Evolutionary conservation across 2,797 vertebrate genomes (phyloP), one percentile per base, ranked within the genome.

Genomic region (Moxostoma hubbsi): DNA sequence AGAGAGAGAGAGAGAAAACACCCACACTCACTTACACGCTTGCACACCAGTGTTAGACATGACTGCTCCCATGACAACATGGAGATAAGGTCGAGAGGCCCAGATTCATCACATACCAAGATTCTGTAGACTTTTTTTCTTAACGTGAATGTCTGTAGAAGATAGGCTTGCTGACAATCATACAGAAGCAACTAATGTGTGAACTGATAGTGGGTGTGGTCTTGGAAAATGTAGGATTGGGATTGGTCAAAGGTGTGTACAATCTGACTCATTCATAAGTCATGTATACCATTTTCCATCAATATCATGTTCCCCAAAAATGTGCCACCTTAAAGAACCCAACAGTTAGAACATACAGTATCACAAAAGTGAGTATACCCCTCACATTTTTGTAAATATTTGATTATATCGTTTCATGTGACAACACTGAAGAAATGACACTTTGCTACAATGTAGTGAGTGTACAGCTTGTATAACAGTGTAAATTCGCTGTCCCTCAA

Each of bases 211-310:
- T 59, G 18, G 55, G 66, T 36, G 11, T 49, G 63, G 15, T 49
- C 54, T 58, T 6, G 9, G 57, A 10, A 70, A 43, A 24, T 46
- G 7, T 46, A 8, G 4, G 62, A 13, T 9, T 47, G 15, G 10
- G 49, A 70, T 63, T 45, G 55, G 18, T 12, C 36, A 6, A 1
- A 58, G 46, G 65, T 0, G 49, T 45, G 49, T 5, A 13, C 0
- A 10, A 53, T 24, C 24, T 24, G 24, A 24, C 24, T 24, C 66
- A 69, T 69, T 77, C 46, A 77, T 16, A 77, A 1, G 5, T 51
- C 75, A 46, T 5, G 1, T 5, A 11, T 45, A 15, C 36, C 10
- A 0, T 15, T 53, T 9, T 58, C 57, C 46, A 69, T 45, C 11
- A 5, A 10, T 8, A 67, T 7, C 63, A 58, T 9, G 16, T 3